Evolutionary conservation across 1,140 invertebrate genomes (phyloP).

Genomic region (Drosophila pachea): DNA sequence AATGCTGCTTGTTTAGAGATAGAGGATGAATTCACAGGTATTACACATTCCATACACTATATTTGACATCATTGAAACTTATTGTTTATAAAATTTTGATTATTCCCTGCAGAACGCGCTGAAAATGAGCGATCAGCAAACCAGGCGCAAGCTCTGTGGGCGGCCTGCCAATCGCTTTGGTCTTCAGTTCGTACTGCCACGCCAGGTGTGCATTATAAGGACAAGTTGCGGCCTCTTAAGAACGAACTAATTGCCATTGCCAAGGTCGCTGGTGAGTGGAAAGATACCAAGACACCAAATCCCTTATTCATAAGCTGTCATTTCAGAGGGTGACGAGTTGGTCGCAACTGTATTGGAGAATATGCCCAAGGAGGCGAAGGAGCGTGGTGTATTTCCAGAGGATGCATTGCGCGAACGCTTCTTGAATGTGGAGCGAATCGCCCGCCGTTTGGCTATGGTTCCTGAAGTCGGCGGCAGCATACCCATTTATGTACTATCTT

Average conservation of each 20-base stretch:
- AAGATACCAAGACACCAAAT: background rate
- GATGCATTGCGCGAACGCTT: constrained; percentile 91
- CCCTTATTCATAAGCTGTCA: background rate
- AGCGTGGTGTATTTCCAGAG: constrained; percentile 92
- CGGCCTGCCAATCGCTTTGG: constrained; percentile 91
- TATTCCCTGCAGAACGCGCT: constrained; percentile 83
- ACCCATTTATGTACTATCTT: constrained; percentile 91
- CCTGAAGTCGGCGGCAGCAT: constrained; percentile 89
- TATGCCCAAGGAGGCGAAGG: constrained; percentile 87
- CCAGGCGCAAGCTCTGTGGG: constrained; percentile 93
- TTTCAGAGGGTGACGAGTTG: constrained; percentile 82
- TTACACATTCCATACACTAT: background rate
- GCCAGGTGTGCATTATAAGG: constrained; percentile 80
- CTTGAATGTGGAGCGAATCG: constrained; percentile 86
- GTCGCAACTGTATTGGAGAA: constrained; percentile 86
- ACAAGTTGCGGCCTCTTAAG: constrained; percentile 86
- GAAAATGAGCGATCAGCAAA: constrained; percentile 88
- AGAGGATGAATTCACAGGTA: constrained; percentile 78
- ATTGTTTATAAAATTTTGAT: background rate
- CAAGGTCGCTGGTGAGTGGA: constrained; percentile 83
- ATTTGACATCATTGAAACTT: background rate
- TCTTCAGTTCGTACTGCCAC: constrained; percentile 85
- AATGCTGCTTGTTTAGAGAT: constrained; percentile 70
- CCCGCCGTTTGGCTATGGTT: constrained; percentile 88
- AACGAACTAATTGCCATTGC: constrained; percentile 85